phyloP scores from a whole-genome alignment of 2,113 vertebrate species.

The Cercopithecus mona region DNA sequence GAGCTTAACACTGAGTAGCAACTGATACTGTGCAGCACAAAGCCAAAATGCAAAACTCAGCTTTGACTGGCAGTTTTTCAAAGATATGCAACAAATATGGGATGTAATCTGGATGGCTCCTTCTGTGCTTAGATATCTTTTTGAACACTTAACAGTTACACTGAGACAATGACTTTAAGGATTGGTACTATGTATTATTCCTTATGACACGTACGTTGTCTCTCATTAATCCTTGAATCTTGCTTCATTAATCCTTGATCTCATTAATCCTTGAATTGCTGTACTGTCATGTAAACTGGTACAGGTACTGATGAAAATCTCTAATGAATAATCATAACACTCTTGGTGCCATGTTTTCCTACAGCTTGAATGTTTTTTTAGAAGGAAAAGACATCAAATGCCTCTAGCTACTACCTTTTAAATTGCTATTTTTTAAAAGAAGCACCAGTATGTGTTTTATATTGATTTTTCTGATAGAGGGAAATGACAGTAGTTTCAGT shows the following conservation, averaged over 20 bases:
- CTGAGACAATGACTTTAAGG: constrained; percentile 87
- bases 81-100: constrained; percentile 78
- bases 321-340: constrained; percentile 86
- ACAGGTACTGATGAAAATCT: constrained; percentile 86
- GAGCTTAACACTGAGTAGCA: too few species aligned
- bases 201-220: constrained; percentile 85
- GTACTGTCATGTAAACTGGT: constrained; percentile 84
- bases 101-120: constrained; percentile 78
- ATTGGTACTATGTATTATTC: constrained; percentile 85
- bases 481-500: constrained; percentile 86
- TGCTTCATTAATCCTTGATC: too few species aligned
- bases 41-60: constrained; percentile 68
- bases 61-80: constrained; percentile 84
- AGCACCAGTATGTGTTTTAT: constrained; percentile 87
- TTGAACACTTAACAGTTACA: constrained; percentile 82
- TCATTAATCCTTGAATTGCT: constrained; percentile 83
- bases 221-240: constrained; percentile 82
- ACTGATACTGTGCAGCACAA: constrained; percentile 72
- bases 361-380: constrained; percentile 86
- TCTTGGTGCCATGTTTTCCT: constrained; percentile 85
- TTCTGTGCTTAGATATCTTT: constrained; percentile 84
- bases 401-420: constrained; percentile 86
- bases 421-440: constrained; percentile 86
- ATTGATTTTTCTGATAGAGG: constrained; percentile 86
- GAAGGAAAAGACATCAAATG: constrained; percentile 82